Conservation (phyloP, 2,888 invertebrate species). For the Monoplex corrugatus region DNA sequence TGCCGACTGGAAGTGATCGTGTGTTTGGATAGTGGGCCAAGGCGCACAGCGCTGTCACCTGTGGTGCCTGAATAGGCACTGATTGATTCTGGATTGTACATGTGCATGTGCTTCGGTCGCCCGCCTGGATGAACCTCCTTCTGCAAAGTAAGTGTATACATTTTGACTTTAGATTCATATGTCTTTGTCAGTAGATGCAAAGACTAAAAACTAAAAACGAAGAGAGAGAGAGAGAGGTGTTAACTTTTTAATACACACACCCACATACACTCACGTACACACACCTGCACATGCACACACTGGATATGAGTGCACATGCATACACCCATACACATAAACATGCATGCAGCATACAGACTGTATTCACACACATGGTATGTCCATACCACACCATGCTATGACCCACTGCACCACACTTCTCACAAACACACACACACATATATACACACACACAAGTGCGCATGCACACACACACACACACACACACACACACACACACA, state of each 20-base stretch:
- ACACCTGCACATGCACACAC: too few relatives aligned
- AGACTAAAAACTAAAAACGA: too few relatives aligned
- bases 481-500: background rate
- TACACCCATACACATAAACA: too few relatives aligned
- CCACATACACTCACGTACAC: too few relatives aligned
- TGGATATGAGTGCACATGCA: too few relatives aligned
- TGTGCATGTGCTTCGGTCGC: conserved; percentile 53
- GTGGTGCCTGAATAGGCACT: background rate
- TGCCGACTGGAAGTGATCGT: conserved; percentile 8
- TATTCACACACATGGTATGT: too few relatives aligned
- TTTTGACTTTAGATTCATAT: too few relatives aligned
- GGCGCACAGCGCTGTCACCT: background rate
- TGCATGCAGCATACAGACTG: too few relatives aligned
- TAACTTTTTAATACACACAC: too few relatives aligned
- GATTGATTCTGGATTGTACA: conserved; percentile 36
- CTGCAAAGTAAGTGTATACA: conserved; percentile 76
- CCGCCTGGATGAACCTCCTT: conserved; percentile 76
- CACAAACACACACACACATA: background rate
- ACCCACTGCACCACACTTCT: too few relatives aligned
- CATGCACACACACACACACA: background rate
- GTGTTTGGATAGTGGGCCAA: conserved; percentile 16
- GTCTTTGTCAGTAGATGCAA: background rate
- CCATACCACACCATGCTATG: too few relatives aligned
- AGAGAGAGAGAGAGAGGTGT: too few relatives aligned
- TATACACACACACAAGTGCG: background rate